phyloP scores from a whole-genome alignment of 2,888 invertebrate species.

The Argyresthia goedartella region DNA sequence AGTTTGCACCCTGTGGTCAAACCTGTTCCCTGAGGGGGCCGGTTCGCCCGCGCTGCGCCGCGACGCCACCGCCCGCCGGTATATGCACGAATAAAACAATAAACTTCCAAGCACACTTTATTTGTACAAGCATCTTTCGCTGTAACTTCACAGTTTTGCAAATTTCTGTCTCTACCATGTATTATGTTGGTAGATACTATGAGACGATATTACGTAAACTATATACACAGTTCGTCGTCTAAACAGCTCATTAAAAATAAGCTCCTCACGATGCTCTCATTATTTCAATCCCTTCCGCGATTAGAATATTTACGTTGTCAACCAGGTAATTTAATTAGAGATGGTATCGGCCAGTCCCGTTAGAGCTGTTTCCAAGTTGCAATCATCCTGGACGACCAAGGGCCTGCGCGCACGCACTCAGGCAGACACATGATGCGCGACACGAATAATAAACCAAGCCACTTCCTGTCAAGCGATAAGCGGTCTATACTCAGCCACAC shows the following conservation, averaged over 20 bases:
- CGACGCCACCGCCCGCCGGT: no score
- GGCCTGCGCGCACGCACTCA: conserved; percentile 33
- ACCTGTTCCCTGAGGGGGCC: conserved; percentile 42
- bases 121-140: not conserved
- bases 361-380: conserved; percentile 46
- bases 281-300: conserved; percentile 2
- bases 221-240: not conserved
- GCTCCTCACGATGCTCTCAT: not conserved
- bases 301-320: conserved; percentile 27
- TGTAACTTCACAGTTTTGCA: not conserved
- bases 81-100: conserved; percentile 33
- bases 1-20: conserved; percentile 44
- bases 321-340: conserved; percentile 40
- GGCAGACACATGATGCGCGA: conserved; percentile 58
- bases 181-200: no score
- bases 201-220: no score
- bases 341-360: conserved; percentile 48
- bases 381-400: conserved; percentile 59
- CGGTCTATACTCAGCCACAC: not conserved
- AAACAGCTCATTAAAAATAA: not conserved
- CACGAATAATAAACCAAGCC: conserved; percentile 68
- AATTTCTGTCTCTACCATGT: no score
- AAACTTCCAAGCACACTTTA: conserved; percentile 12
- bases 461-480: conserved; percentile 66
- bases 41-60: conserved; percentile 11